Evolutionary conservation across 1,140 invertebrate species (phyloP).

Genomic region (Amyelois transitella): DNA sequence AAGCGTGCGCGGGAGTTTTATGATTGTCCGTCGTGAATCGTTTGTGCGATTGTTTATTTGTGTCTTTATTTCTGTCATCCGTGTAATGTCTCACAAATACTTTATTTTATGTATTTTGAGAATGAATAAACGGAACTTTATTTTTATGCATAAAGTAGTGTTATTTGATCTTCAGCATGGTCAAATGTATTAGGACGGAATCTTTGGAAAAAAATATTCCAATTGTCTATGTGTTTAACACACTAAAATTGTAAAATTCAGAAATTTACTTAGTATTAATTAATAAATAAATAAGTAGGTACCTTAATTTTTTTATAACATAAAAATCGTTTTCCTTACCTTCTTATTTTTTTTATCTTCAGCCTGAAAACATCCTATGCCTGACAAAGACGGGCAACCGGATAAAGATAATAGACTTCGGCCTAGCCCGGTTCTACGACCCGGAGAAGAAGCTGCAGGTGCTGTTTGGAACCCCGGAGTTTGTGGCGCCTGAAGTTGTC

Average conservation of each 20-base stretch:
- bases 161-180: background rate
- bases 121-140: no score
- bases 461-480: slow-evolving; percentile 98
- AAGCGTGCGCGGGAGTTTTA: slow-evolving; percentile 54
- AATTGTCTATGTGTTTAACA: background rate
- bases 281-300: no score
- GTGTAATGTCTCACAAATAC: slow-evolving; percentile 4
- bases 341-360: slow-evolving; percentile 48
- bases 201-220: background rate
- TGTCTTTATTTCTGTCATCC: slow-evolving; percentile 32
- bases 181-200: background rate
- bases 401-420: slow-evolving; percentile 99
- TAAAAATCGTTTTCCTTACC: no score
- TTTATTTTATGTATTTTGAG: slow-evolving; percentile 3
- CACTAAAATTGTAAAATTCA: no score
- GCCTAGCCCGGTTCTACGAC: slow-evolving; percentile 93
- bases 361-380: slow-evolving; percentile 98
- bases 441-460: slow-evolving; percentile 93
- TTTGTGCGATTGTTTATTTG: slow-evolving; percentile 34
- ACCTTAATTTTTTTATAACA: no score
- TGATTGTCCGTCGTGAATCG: slow-evolving; percentile 33
- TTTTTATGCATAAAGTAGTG: background rate
- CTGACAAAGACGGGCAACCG: slow-evolving; percentile 95
- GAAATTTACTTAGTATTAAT: no score
- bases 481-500: slow-evolving; percentile 98